A percentile compares a stretch with the other conserved stretches of the same genome.
These are phyloP conservation scores for Diarsia mendica DNA, from an alignment of 2,888 invertebrate species.

Conservation along the genomic window DNA sequence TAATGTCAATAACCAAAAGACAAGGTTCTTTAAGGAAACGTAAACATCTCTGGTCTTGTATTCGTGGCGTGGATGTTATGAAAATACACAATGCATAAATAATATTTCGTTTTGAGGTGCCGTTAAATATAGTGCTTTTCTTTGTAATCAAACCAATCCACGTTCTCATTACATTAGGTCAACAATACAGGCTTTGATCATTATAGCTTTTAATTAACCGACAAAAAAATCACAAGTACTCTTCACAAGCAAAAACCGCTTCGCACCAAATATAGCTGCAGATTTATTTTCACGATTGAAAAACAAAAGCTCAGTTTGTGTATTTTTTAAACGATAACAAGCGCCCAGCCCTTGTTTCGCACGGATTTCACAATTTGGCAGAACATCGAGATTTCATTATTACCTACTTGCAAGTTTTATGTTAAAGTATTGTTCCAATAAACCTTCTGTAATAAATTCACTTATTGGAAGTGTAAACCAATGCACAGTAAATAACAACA, in stretches of 20 bases:
- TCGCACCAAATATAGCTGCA: neutral
- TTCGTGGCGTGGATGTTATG: neutral
- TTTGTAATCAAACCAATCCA: neutral
- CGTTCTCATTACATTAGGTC: neutral
- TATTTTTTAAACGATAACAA: neutral
- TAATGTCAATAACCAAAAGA: neutral
- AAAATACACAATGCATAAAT: neutral
- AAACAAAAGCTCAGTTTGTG: neutral
- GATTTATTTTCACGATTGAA: neutral
- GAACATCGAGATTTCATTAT: neutral
- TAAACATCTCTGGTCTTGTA: neutral
- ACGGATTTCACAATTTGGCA: neutral
- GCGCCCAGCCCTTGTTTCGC: neutral
- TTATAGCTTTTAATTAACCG: no score
- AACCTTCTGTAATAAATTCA: neutral
- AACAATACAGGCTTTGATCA: neutral
- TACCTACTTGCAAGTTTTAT: neutral
- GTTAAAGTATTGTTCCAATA: neutral
- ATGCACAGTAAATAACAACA: neutral
- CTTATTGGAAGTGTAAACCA: no score
- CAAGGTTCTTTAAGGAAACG: neutral
- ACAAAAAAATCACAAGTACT: neutral
- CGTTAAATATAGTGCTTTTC: neutral
- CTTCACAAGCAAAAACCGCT: neutral
- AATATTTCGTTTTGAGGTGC: neutral